Percentiles rank a stretch among this genome's conserved stretches.
Conservation (phyloP, 2,888 invertebrate species). For the Melikaiella ostensackeni region DNA sequence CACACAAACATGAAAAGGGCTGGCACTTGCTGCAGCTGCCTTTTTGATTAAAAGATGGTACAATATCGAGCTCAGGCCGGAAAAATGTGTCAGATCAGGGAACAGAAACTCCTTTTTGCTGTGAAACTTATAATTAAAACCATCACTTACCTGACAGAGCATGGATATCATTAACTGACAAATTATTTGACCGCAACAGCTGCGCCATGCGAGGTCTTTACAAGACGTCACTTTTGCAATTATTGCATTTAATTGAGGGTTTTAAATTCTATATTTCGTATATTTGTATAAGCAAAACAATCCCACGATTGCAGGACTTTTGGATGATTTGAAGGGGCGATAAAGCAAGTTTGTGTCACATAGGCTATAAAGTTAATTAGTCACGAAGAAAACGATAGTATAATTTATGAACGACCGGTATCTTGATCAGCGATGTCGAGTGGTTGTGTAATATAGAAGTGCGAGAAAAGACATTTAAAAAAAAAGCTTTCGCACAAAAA, state of each 20-base stretch:
- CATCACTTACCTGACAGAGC: conserved; percentile 9
- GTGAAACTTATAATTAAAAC: conserved; percentile 17
- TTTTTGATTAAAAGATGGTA: conserved; percentile 14
- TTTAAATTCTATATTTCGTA: neutral
- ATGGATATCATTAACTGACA: conserved; percentile 2
- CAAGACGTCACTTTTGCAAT: neutral
- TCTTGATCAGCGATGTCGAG: conserved; percentile 19
- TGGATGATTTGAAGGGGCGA: conserved; percentile 25
- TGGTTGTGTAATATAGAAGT: conserved; percentile 3
- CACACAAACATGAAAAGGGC: conserved; percentile 20
- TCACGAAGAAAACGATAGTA: conserved; percentile 26
- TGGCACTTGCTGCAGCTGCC: neutral
- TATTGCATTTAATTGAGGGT: neutral
- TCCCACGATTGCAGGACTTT: neutral
- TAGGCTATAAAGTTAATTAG: conserved; percentile 8
- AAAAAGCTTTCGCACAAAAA: neutral
- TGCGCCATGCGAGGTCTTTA: neutral
- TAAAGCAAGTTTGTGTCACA: conserved; percentile 20
- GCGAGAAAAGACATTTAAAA: neutral
- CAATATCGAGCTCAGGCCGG: conserved; percentile 12
- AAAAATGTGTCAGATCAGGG: conserved; percentile 12
- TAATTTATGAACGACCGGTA: conserved; percentile 15
- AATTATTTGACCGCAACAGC: conserved; percentile 13
- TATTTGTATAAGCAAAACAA: neutral
- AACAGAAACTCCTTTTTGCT: conserved; percentile 7